phyloP scores from a whole-genome alignment of 2,888 invertebrate species.

The Digitonthophagus gazella region DNA sequence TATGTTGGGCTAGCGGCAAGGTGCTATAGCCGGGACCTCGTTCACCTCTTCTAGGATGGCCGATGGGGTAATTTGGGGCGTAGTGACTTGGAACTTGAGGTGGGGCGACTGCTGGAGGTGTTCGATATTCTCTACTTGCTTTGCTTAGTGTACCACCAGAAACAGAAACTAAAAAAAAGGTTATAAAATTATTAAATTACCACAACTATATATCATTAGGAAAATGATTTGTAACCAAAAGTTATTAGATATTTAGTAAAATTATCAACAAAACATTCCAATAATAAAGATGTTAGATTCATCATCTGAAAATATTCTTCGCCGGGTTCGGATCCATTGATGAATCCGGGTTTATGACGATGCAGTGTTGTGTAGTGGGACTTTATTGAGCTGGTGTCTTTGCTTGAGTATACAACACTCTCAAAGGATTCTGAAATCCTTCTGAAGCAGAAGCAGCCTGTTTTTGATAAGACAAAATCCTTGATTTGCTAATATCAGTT shows the following conservation, averaged over 20 bases:
- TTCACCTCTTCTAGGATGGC: conserved; percentile 66
- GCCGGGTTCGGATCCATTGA: too few species aligned
- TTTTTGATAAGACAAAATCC: conserved; percentile 82
- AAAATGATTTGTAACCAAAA: too few species aligned
- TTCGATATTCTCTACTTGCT: conserved; percentile 80
- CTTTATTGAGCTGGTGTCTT: conserved; percentile 72
- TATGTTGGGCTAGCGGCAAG: conserved; percentile 63
- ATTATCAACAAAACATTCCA: neutral
- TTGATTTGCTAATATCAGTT: conserved; percentile 63
- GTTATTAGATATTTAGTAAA: neutral
- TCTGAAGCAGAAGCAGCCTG: conserved; percentile 90
- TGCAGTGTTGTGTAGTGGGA: too few species aligned
- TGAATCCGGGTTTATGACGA: too few species aligned
- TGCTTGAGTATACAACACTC: conserved; percentile 81
- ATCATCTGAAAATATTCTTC: too few species aligned
- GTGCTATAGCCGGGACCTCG: conserved; percentile 78
- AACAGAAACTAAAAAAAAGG: conserved; percentile 34
- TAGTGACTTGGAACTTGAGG: conserved; percentile 97
- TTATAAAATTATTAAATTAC: conserved; percentile 8
- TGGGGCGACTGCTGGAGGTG: conserved; percentile 95
- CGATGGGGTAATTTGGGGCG: conserved; percentile 90
- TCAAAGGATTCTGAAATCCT: conserved; percentile 81
- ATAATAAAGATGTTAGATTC: neutral
- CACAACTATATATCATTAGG: neutral
- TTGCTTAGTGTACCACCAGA: conserved; percentile 64